Evolutionary conservation across 1,140 invertebrate species (phyloP), one percentile per base, ranked within the genome.

Genomic region (Sinonovacula constricta): DNA sequence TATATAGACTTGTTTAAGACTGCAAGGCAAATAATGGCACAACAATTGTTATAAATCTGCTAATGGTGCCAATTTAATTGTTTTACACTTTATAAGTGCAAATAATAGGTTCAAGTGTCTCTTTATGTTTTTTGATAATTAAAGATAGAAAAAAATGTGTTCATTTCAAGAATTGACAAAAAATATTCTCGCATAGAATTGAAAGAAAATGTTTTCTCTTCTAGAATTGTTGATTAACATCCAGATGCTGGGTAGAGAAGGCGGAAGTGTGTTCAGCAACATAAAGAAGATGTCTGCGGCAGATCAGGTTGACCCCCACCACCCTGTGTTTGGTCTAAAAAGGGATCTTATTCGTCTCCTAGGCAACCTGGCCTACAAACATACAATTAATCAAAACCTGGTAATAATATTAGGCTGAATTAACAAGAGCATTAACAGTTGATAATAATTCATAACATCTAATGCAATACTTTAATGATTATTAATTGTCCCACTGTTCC

Each of bases 261-360:
- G 66, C 34, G 18, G 63, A 15, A 69, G 60, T 36, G 39, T 70
- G 39, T 78, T 78, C 53, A 68, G 56, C 15, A 62, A 34, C 60
- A 59, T 70, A 14, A 45, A 63, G 31, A 78, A 78, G 65, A 30
- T 78, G 26, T 62, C 75, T 1, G 33, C 39, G 30, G 1, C n/a
- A 22, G 26, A 39, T 22, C 39, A 69, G 56, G 75, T 78, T 26
- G 63, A 78, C 53, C 26, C 59, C 10, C 56, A 78, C n/a, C 66
- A 78, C 30, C 75, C 75, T 33, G 66, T 70, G n/a, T 78, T 30
- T 54, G 75, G 75, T 36, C 54, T 78, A n/a, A 78, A 78, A 56
- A n/a, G 67, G 34, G 75, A 78, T 53, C 54, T 78, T 18, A 78
- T 78, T 18, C 26, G 66, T 31, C 49, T 78, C 39, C 34, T 78